Evolutionary conservation across 2,797 vertebrate genomes (phyloP).

Genomic region (Anabacerthia variegaticeps): DNA sequence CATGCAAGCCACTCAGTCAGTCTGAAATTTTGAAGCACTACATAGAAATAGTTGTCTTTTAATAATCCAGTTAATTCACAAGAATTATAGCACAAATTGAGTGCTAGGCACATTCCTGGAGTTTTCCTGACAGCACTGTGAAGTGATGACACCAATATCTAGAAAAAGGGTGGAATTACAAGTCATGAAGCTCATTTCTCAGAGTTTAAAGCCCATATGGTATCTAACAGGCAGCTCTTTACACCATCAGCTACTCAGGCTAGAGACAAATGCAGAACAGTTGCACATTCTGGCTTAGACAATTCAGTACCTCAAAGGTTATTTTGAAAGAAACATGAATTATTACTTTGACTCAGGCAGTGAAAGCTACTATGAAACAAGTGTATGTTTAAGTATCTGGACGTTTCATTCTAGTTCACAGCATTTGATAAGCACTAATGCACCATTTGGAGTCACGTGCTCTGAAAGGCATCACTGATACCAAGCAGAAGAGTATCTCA

Average conservation of each 20-base stretch:
- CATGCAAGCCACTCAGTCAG: not conserved
- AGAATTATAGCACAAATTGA: not conserved
- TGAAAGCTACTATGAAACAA: not conserved
- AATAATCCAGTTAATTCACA: not conserved
- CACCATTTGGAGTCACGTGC: not conserved
- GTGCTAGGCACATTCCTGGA: not conserved
- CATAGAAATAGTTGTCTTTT: not conserved
- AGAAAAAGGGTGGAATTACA: not conserved
- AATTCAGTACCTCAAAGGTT: not conserved
- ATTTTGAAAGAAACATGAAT: not conserved
- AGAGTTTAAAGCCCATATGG: not conserved
- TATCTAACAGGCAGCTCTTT: not conserved
- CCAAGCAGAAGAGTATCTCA: not conserved
- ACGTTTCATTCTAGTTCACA: not conserved
- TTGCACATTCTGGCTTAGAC: not conserved
- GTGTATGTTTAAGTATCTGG: not conserved
- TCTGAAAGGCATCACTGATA: not conserved
- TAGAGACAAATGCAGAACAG: not conserved
- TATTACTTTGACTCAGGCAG: not conserved
- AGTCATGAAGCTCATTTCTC: not conserved
- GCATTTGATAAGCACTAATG: not conserved
- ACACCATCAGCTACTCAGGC: not conserved
- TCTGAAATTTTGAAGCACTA: rapidly evolving
- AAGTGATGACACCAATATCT: not conserved
- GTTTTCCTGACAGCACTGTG: not conserved